Percentiles rank a stretch among this genome's conserved stretches.
phyloP scores from a whole-genome alignment of 2,797 vertebrate genomes.

The Cottoperca gobio region DNA sequence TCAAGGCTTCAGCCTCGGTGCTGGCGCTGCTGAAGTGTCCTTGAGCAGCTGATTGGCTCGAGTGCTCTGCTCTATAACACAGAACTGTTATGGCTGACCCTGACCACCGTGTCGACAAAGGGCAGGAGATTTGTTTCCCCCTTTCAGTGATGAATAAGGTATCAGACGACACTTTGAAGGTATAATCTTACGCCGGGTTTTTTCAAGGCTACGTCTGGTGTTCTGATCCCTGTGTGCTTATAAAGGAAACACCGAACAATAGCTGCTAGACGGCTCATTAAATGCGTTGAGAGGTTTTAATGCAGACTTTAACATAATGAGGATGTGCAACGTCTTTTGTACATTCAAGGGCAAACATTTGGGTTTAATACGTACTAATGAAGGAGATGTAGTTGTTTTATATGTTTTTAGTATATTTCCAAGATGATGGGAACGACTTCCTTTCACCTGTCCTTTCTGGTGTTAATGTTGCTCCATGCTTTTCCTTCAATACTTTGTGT shows the following conservation, averaged over 20 bases:
- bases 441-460: background rate
- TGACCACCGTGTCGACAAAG: background rate
- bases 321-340: constrained; percentile 1
- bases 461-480: background rate
- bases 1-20: background rate
- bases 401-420: background rate
- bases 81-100: constrained; percentile 7
- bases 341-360: background rate
- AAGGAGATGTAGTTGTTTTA: background rate
- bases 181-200: constrained; percentile 5
- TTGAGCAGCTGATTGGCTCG: constrained; percentile 27
- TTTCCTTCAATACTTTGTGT: background rate
- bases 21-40: background rate
- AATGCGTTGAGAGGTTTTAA: constrained; percentile 18
- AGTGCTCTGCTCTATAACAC: background rate
- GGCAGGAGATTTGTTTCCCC: background rate
- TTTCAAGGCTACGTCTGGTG: constrained; percentile 21
- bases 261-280: constrained; percentile 34
- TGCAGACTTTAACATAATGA: background rate
- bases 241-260: constrained; percentile 34
- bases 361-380: background rate
- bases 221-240: constrained; percentile 28
- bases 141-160: constrained; percentile 25
- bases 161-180: constrained; percentile 37
- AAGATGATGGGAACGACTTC: background rate